These are phyloP conservation scores for Hemitrygon akajei DNA, from an alignment of 2,797 vertebrate species.

Conservation along the genomic window DNA sequence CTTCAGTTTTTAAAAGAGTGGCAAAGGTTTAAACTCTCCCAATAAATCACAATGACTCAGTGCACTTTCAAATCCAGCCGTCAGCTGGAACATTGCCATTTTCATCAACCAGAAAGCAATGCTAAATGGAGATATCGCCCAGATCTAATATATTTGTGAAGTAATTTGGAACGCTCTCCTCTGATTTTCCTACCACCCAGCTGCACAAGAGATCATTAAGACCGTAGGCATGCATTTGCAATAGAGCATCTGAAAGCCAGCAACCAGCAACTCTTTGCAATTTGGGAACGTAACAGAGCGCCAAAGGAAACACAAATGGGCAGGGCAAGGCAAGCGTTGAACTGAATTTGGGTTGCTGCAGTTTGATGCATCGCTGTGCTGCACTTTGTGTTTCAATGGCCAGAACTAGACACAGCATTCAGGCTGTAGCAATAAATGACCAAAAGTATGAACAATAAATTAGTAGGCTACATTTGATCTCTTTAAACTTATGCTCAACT, in stretches of 20 bases:
- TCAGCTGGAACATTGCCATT: neutral
- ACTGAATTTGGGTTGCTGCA: no score
- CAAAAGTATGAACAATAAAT: neutral
- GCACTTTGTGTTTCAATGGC: neutral
- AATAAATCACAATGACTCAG: neutral
- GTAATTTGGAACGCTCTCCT: neutral
- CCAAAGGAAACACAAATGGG: no score
- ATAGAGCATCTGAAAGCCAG: no score
- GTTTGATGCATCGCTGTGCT: no score
- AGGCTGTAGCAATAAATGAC: neutral
- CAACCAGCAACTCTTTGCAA: no score
- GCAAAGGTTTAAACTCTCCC: neutral
- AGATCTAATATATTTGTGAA: neutral
- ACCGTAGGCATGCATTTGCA: no score
- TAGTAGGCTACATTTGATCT: no score
- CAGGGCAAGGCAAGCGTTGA: no score
- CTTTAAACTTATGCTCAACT: neutral
- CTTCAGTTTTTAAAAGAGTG: neutral
- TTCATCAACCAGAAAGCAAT: neutral
- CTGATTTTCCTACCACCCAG: no score
- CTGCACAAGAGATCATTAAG: no score
- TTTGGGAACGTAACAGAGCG: no score
- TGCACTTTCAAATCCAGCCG: neutral
- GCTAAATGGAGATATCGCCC: neutral
- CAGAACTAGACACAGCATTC: neutral